Conservation (phyloP, 2,113 vertebrate genomes). For the Syngnathoides biaculeatus region DNA sequence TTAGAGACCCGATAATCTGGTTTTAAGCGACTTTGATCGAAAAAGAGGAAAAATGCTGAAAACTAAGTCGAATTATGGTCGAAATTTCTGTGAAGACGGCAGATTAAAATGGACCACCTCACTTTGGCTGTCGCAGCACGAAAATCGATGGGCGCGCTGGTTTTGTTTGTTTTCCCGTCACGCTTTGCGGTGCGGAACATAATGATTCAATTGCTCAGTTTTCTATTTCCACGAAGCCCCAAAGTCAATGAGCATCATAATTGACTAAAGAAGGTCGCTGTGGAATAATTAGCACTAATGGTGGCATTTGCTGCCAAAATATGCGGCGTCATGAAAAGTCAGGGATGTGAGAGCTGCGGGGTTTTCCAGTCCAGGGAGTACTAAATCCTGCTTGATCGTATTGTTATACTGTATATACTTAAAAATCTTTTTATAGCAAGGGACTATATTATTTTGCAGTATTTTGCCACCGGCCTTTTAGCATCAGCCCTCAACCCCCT, state of each 20-base stretch:
- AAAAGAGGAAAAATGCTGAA: no score
- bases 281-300: constrained; percentile 17
- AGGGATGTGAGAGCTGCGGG: constrained; percentile 34
- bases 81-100: no score
- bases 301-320: constrained; percentile 22
- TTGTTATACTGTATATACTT: neutral
- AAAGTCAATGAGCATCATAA: constrained; percentile 48
- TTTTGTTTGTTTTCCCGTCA: constrained; percentile 41
- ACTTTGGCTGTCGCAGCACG: neutral
- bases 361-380: neutral
- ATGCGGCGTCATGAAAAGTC: constrained; percentile 30
- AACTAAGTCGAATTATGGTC: no score
- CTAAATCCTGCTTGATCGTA: neutral
- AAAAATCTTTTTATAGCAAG: neutral
- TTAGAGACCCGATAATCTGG: no score
- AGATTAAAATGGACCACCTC: neutral
- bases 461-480: neutral
- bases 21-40: no score
- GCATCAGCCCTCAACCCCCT: neutral
- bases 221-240: constrained; percentile 42
- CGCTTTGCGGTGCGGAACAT: constrained; percentile 50
- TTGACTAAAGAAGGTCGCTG: constrained; percentile 51
- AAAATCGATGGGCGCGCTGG: constrained; percentile 13
- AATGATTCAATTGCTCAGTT: constrained; percentile 45
- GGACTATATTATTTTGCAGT: neutral